phyloP scores from a whole-genome alignment of 2,113 vertebrate species.

The Petroica traversi region DNA sequence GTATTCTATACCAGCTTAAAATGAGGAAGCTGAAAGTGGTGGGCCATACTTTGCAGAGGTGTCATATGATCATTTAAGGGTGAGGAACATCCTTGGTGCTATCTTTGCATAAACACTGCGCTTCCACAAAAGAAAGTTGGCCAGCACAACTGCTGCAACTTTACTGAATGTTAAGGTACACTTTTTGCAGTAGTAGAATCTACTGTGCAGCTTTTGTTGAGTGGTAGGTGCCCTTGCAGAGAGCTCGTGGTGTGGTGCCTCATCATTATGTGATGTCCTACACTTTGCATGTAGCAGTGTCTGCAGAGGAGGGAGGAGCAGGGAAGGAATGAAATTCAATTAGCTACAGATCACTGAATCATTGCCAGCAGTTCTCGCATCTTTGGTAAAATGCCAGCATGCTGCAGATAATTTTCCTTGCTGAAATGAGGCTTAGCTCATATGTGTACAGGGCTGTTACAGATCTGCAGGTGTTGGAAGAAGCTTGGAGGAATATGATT shows the following conservation, averaged over 20 bases:
- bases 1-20: background rate
- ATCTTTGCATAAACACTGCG: background rate
- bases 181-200: background rate
- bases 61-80: background rate
- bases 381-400: slow-evolving; percentile 31
- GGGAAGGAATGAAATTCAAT: slow-evolving; percentile 37
- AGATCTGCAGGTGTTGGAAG: background rate
- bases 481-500: background rate
- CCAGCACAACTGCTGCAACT: background rate
- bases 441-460: background rate
- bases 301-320: background rate
- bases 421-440: background rate
- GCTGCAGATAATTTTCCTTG: slow-evolving; percentile 43
- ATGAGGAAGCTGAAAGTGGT: background rate
- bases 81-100: background rate
- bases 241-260: background rate
- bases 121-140: background rate
- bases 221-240: background rate
- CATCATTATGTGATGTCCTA: background rate
- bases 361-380: slow-evolving; percentile 27
- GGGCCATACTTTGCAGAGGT: background rate
- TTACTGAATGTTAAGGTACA: background rate
- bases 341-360: slow-evolving; percentile 40
- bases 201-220: background rate
- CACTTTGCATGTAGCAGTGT: background rate